Evolutionary conservation across 2,888 invertebrate species (phyloP).

Genomic region (Agrochola circellaris): DNA sequence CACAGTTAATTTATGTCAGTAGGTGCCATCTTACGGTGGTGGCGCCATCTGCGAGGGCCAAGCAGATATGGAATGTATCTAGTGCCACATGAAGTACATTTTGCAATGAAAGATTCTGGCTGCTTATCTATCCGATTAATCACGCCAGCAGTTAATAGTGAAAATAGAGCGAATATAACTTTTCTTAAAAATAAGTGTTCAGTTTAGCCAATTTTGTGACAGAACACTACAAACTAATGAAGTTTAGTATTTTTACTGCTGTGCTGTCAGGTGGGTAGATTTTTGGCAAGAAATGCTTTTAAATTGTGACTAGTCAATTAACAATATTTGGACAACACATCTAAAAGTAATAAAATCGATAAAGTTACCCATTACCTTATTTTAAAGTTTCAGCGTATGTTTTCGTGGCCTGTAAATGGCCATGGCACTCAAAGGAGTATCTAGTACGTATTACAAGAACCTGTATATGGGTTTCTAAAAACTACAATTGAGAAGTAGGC

Average conservation of each 20-base stretch:
- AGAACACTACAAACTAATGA: not conserved
- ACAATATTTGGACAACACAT: constrained; percentile 29
- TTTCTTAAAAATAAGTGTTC: not conserved
- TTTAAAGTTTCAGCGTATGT: constrained; percentile 44
- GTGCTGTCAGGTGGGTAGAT: constrained; percentile 37
- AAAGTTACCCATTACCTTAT: constrained; percentile 30
- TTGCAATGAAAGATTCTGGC: not conserved
- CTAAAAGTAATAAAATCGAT: constrained; percentile 48
- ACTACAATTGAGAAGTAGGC: not conserved
- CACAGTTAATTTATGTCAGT: not conserved
- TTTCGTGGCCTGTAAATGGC: constrained; percentile 31
- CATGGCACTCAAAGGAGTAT: constrained; percentile 40
- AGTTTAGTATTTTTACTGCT: not conserved
- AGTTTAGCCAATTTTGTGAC: not conserved
- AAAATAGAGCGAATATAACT: not conserved
- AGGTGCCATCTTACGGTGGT: constrained; percentile 24
- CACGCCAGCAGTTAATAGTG: not conserved
- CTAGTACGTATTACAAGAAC: not conserved
- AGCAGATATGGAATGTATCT: not conserved
- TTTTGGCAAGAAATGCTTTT: constrained; percentile 45
- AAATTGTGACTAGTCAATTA: constrained; percentile 43
- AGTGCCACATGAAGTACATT: not conserved
- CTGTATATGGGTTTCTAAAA: not conserved
- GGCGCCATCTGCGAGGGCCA: not conserved
- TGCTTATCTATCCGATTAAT: not conserved